Percentiles rank a stretch among this genome's conserved stretches.
Conservation (phyloP, 2,113 vertebrate species). For the Lasiurus borealis region DNA sequence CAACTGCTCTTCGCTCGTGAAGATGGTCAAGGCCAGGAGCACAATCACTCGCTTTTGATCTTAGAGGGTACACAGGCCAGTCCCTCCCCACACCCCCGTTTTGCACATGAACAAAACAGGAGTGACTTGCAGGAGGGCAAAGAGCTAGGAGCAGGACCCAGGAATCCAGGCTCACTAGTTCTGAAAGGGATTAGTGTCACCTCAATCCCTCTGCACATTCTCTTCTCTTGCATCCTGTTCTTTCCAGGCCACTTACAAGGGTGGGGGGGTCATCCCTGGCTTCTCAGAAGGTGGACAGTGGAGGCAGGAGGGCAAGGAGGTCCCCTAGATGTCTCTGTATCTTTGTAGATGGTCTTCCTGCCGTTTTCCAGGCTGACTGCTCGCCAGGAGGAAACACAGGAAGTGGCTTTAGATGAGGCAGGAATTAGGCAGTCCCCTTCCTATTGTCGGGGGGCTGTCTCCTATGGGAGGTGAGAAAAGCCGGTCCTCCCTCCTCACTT, state of each 20-base stretch:
- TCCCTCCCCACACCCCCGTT: not conserved
- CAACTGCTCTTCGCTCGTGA: not conserved
- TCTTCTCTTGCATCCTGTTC: not conserved
- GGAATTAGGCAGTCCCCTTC: not conserved
- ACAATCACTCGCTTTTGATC: not conserved
- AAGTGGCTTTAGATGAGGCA: not conserved
- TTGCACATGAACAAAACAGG: not conserved
- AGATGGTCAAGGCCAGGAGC: not conserved
- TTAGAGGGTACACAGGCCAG: not conserved
- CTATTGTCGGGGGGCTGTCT: not conserved
- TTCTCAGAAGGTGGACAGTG: not conserved
- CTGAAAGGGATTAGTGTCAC: not conserved
- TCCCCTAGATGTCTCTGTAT: not conserved
- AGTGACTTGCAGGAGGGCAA: not conserved
- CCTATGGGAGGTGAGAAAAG: not conserved
- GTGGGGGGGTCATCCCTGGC: not conserved
- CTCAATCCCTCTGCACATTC: not conserved
- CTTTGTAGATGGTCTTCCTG: rapidly evolving
- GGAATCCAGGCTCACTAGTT: not conserved
- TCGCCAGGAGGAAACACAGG: not conserved
- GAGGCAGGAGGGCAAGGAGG: not conserved
- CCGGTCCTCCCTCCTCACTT: not conserved
- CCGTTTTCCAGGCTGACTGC: not conserved
- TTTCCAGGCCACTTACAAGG: not conserved
- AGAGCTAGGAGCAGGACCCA: not conserved